phyloP scores from a whole-genome alignment of 2,888 invertebrate species.

The Darwinula stevensoni region DNA sequence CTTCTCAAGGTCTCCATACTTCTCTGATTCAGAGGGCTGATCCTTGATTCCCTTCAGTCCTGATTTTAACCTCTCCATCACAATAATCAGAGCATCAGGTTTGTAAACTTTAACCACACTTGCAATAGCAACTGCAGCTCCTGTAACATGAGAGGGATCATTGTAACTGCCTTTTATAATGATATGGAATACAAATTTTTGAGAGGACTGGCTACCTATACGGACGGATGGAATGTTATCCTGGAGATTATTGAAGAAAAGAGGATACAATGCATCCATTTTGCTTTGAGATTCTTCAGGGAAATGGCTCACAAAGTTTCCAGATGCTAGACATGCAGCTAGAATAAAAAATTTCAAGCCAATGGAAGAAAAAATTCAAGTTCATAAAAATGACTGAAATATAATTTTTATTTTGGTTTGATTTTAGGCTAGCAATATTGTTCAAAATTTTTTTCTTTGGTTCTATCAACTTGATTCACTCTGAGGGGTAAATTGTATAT shows the following conservation, averaged over 20 bases:
- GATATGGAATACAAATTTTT: no score
- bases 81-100: slow-evolving; percentile 14
- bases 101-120: slow-evolving; percentile 18
- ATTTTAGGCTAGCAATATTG: no score
- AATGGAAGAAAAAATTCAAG: neutral
- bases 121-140: slow-evolving; percentile 22
- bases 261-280: slow-evolving; percentile 17
- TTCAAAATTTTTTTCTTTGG: no score
- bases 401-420: no score
- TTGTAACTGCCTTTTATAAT: no score
- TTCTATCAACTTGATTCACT: no score
- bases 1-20: slow-evolving; percentile 15
- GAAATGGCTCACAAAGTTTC: slow-evolving; percentile 21
- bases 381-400: no score
- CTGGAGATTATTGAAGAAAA: slow-evolving; percentile 16
- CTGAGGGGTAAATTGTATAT: no score
- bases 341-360: slow-evolving; percentile 10
- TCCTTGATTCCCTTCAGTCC: slow-evolving; percentile 18
- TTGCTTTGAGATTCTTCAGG: slow-evolving; percentile 18
- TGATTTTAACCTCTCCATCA: slow-evolving; percentile 16
- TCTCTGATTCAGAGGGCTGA: slow-evolving; percentile 17
- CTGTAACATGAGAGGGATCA: no score
- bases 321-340: slow-evolving; percentile 24
- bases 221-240: slow-evolving; percentile 23
- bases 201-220: slow-evolving; percentile 16